Base-by-base conservation (phyloP, 2,888 invertebrate species). In the Phengaris alcon region DNA sequence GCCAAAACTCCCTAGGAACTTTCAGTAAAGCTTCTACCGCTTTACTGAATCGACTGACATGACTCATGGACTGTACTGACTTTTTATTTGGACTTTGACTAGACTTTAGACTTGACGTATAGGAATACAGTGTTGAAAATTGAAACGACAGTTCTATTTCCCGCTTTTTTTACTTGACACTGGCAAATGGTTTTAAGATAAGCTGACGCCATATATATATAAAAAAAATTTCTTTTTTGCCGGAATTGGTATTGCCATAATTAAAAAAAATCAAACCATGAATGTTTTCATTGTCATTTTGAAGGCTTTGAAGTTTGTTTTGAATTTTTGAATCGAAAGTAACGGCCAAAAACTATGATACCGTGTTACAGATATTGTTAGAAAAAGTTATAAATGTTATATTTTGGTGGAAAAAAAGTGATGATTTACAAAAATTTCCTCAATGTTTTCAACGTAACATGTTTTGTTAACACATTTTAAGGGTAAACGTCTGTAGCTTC, bases 341-440 rank as follows among this genome's bases (percentile, higher is more conserved):
- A 70, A 69, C 75, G 75, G 75, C 55, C 46, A 12, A 46, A 64
- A 46, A 48, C 57, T 57, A 51, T 74, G 51, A 64, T 74, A 54
- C 54, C 35, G 59, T 74, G 52, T 48, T 46, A 70, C 12, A 15
- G 69, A 51, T 52, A 51, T 72, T 68, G 64, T 73, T 73, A 55
- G 15, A 9, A 69, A 51, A 52, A 82, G 80, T 78, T 79, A 81
- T 77, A 77, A 75, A 74, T 64, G 76, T 79, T 77, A 76, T 78
- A 54, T 35, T 51, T 48, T 35, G 10, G 10, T 72, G 13, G 9
- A 7, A 35, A 35, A 22, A 54, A 22, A 54, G 35, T 72, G 35
- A 54, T 51, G 22, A 52, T 35, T 54, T 72, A 54, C 4, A 13
- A 5, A 64, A 12, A 64, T 2, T 35, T 44, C 35, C 6, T 44